Percentiles rank a stretch among this genome's conserved stretches.
Evolutionary conservation across 92 coral and sea anemone genomes (phyloP).

Genomic region (Anthopleura xanthogrammica): DNA sequence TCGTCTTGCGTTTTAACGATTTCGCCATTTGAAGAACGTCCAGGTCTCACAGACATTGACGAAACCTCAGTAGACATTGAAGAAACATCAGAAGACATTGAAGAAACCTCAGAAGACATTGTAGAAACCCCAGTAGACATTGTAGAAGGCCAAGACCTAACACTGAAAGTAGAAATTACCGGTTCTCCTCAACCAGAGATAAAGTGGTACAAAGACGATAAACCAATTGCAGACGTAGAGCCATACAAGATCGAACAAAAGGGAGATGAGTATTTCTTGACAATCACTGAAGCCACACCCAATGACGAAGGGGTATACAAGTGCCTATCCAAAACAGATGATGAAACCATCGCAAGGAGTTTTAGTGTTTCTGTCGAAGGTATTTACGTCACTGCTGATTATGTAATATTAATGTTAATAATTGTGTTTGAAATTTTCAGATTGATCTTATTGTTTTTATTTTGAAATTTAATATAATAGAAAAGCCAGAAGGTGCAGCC

Average conservation of each 20-base stretch:
- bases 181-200: conserved; percentile 73
- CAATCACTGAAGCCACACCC: conserved; percentile 53
- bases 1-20: conserved; percentile 58
- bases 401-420: not conserved
- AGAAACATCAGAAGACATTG: not conserved
- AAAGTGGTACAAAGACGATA: conserved; percentile 86
- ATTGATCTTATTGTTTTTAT: not conserved
- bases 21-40: conserved; percentile 38
- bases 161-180: conserved; percentile 74
- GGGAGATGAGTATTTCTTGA: conserved; percentile 52
- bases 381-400: not conserved
- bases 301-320: conserved; percentile 88
- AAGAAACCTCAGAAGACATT: conserved; percentile 1
- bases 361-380: conserved; percentile 81
- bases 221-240: conserved; percentile 53
- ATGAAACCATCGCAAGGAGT: conserved; percentile 73
- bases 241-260: conserved; percentile 39
- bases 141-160: conserved; percentile 67
- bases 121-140: conserved; percentile 64
- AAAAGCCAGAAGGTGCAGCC: conserved; percentile 52
- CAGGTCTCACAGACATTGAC: conserved; percentile 8
- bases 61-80: conserved; percentile 24
- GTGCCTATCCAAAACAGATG: conserved; percentile 83
- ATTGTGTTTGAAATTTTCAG: not conserved
- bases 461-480: not conserved